Conservation (phyloP, 2,888 invertebrate species). For the Drosophila gaucha region DNA sequence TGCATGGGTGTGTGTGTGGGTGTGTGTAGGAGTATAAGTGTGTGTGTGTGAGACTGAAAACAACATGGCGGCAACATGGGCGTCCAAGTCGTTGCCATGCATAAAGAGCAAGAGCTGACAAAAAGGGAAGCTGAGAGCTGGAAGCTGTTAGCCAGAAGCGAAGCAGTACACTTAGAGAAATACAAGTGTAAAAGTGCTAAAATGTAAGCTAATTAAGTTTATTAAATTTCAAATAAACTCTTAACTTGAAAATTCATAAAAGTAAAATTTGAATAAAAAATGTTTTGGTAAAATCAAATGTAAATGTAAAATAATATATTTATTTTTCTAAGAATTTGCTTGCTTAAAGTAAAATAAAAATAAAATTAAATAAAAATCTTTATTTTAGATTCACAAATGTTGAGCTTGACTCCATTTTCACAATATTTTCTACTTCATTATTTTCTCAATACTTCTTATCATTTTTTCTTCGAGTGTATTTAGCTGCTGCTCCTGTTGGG, state of each 20-base stretch:
- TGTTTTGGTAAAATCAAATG: too few species aligned
- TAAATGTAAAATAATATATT: too few species aligned
- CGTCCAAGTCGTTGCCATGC: constrained; percentile 70
- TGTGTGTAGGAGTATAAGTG: constrained; percentile 10
- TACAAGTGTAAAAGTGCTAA: too few species aligned
- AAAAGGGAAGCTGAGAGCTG: constrained; percentile 13
- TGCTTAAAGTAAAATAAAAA: too few species aligned
- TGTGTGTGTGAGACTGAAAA: constrained; percentile 43
- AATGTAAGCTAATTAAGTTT: too few species aligned
- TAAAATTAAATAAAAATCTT: too few species aligned
- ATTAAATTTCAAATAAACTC: too few species aligned
- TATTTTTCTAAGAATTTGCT: too few species aligned
- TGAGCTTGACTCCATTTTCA: too few species aligned
- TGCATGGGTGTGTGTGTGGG: constrained; percentile 35
- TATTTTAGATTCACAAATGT: not conserved
- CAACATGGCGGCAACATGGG: constrained; percentile 79
- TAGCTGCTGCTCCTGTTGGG: constrained; percentile 17
- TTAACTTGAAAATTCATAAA: too few species aligned
- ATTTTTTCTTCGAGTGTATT: constrained; percentile 9
- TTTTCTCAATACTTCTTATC: too few species aligned
- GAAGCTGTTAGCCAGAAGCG: constrained; percentile 32
- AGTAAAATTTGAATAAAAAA: too few species aligned
- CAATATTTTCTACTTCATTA: not conserved
- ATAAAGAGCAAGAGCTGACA: constrained; percentile 43
- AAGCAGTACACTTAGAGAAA: constrained; percentile 5